These are phyloP conservation scores for Sesamia inferens DNA, from an alignment of 2,888 invertebrate species.

Conservation along the genomic window DNA sequence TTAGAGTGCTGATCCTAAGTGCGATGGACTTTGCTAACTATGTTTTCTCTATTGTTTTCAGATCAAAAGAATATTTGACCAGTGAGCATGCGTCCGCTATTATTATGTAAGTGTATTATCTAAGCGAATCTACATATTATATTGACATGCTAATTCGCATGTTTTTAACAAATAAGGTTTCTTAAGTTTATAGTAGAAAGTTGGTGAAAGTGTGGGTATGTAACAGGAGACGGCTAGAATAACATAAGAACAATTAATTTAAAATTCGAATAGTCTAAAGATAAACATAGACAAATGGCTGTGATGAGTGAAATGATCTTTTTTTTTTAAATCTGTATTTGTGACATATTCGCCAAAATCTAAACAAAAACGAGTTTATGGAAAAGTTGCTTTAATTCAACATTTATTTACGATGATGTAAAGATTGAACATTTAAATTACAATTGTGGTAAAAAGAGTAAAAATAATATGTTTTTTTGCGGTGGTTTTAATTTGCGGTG, in stretches of 20 bases:
- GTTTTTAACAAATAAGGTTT: background rate
- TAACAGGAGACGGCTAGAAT: conserved; percentile 3
- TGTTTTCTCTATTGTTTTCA: conserved; percentile 33
- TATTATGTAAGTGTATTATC: conserved; percentile 70
- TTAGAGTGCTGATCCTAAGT: background rate
- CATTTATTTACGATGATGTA: too few relatives aligned
- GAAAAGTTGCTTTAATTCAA: too few relatives aligned
- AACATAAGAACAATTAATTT: conserved; percentile 4
- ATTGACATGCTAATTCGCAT: conserved; percentile 32
- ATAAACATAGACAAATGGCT: conserved; percentile 1
- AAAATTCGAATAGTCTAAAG: conserved; percentile 1
- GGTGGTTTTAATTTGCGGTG: too few relatives aligned
- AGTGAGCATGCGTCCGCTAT: conserved; percentile 71
- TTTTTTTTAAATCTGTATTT: too few relatives aligned
- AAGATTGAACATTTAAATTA: too few relatives aligned
- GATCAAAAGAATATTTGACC: conserved; percentile 31
- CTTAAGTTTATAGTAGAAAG: conserved; percentile 17
- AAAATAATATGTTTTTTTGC: too few relatives aligned
- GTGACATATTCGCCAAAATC: too few relatives aligned
- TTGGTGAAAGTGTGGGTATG: conserved; percentile 33
- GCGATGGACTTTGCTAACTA: background rate
- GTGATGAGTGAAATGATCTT: too few relatives aligned
- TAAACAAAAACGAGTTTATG: too few relatives aligned
- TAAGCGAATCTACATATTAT: background rate
- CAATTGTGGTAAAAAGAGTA: too few relatives aligned